Base-by-base conservation (phyloP, 2,797 vertebrate genomes). In the Lepilemur septentrionalis region DNA sequence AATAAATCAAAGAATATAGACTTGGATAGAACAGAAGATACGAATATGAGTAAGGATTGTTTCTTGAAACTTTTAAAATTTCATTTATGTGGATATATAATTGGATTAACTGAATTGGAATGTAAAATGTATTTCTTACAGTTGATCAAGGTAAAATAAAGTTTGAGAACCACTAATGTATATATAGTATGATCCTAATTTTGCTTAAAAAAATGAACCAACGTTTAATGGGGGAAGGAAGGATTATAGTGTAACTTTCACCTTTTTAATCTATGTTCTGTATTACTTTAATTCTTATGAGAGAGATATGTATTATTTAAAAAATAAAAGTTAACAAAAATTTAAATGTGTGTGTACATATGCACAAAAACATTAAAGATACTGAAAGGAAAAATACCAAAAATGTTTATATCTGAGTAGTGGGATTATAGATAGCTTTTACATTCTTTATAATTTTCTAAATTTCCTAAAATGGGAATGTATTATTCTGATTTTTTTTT, bases 301-400 rank as follows among this genome's bases (percentile, higher is more conserved):
- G 20, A 41, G 38, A 59, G 50, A 46, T 35, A 12, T 28, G 1
- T 82, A 80, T 70, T 73, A 67, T 43, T 50, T 79, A 79, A 61
- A 86, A 91, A 95, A 46, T 67, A n/a, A 70, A 73, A n/a, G 38
- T 75, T 86, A 78, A 72, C 12, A n/a, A 73, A 87, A 86, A 65
- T 7, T 38, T 73, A 32, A 3, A 2, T 48, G 52, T 52, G 41
- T 57, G 10, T 35, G 1, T 83, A 57, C 41, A 35, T 76, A 18
- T 22, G n/a, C 41, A 93, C 14, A 55, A 73, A 78, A 43, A 73
- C 48, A 38, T 20, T 32, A 88, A 55, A 46, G 43, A 67, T 35
- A n/a, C 28, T 35, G n/a, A 41, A 79, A 69, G 41, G 15, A 48
- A 83, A 67, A 73, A 38, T 18, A 65, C 38, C 43, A 52, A 63